Base-by-base conservation (phyloP, 1,140 invertebrate species). In the Brachionus sp. region DNA sequence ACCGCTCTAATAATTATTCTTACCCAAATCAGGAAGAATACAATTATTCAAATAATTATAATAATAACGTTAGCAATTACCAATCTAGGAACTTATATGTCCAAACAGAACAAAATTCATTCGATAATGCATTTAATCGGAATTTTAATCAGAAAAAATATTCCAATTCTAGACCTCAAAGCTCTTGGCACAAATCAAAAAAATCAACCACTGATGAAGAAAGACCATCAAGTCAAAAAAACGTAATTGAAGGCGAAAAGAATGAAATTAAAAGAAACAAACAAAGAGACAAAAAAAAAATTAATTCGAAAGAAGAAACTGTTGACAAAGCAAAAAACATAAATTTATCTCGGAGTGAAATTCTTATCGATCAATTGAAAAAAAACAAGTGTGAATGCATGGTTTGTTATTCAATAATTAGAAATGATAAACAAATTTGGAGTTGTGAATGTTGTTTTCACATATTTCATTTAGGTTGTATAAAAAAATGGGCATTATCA, bases 401-500 rank as follows among this genome's bases (percentile, higher is more conserved):
- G 80, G 50, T 82, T n/a, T 82, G 80, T 70, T 66, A 19, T 37
- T 35, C 39, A 44, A 89, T 90, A 53, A 92, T 98, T 35, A 92
- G 92, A 83, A 92, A 93, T 83, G 91, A 90, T 37, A 92, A 95
- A 85, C 89, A 92, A 9, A 92, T 95, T 35, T 98, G 96, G 96
- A 93, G 92, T 13, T 98, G 96, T 88, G 86, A 89, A 44, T 94
- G 93, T 84, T 98, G 96, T 86, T 97, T 92, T 89, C 94, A 97
- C 86, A 93, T 97, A 37, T 84, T 96, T 78, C 96, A 97, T 90
- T 90, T 98, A 2, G 91, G 92, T 80, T 98, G 96, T 87, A 93
- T 95, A 46, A 92, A 93, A 84, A 94, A 95, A 86, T 98, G 96
- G 96, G 95, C 94, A 0, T 91, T 91, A 70, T 93, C 93, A 44